Evolutionary conservation across 1,140 invertebrate species (phyloP).

Genomic region (Bombus fervidus): DNA sequence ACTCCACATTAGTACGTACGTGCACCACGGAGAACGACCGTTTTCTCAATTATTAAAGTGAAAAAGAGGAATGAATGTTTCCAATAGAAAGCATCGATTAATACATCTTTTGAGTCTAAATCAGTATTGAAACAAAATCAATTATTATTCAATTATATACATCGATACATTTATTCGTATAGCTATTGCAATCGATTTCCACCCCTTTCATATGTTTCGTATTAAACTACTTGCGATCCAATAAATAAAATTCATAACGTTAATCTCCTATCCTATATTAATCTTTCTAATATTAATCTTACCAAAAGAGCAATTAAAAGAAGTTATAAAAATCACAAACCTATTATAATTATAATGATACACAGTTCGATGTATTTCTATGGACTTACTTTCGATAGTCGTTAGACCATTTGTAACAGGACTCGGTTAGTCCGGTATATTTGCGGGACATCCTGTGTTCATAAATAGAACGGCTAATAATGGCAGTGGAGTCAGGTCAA

Average conservation of each 20-base stretch:
- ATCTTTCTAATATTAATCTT: not conserved
- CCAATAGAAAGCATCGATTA: not conserved
- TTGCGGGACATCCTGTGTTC: slow-evolving; percentile 55
- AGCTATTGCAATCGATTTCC: not conserved
- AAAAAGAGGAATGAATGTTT: not conserved
- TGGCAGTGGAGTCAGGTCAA: slow-evolving; percentile 65
- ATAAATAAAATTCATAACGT: not conserved
- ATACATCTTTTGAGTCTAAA: not conserved
- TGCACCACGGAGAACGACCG: too few relatives aligned
- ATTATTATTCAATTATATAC: not conserved
- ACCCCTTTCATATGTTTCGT: not conserved
- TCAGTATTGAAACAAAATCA: not conserved
- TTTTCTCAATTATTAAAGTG: not conserved
- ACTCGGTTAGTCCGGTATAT: slow-evolving; percentile 47
- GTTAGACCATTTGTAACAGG: slow-evolving; percentile 46
- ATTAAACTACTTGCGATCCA: not conserved
- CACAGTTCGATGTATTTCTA: not conserved
- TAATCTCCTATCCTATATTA: not conserved
- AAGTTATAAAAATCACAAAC: not conserved
- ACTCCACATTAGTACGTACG: not conserved
- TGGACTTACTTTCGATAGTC: slow-evolving; percentile 16
- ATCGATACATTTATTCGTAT: not conserved
- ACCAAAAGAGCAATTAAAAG: not conserved
- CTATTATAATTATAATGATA: not conserved
- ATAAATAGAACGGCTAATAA: slow-evolving; percentile 71